Percentiles rank a stretch among this genome's conserved stretches.
Evolutionary conservation across 2,797 vertebrate species (phyloP).

Genomic region (Sarcoramphus papa): DNA sequence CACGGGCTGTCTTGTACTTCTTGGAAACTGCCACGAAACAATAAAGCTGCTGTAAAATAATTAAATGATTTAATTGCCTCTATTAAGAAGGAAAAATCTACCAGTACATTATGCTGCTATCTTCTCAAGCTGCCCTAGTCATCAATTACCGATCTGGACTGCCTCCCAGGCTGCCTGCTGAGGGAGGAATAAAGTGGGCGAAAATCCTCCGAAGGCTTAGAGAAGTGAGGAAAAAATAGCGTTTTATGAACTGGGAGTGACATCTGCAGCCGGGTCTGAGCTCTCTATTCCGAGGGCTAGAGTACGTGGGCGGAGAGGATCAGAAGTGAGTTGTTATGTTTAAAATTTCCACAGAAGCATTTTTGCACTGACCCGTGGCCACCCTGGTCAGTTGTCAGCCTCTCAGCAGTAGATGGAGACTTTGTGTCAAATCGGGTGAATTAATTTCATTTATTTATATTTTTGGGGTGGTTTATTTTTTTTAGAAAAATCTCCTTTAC

Average conservation of each 20-base stretch:
- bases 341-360: not conserved
- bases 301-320: not conserved
- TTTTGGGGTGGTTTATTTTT: not conserved
- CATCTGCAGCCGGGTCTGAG: not conserved
- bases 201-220: not conserved
- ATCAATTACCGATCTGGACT: not conserved
- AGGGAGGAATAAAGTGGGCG: not conserved
- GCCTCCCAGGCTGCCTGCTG: not conserved
- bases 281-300: not conserved
- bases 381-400: not conserved
- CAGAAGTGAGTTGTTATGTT: not conserved
- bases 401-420: not conserved
- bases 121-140: not conserved
- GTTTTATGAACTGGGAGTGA: not conserved
- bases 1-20: not conserved
- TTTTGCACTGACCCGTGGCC: not conserved
- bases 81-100: not conserved
- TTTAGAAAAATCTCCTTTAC: not conserved
- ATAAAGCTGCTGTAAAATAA: conserved; percentile 26
- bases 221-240: not conserved
- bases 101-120: not conserved
- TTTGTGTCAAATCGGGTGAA: not conserved
- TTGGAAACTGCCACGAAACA: not conserved
- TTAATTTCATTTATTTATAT: not conserved
- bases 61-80: conserved; percentile 5